These are phyloP conservation scores for Drosophila subpulchrella DNA, from an alignment of 1,140 invertebrate genomes.

Conservation along the genomic window DNA sequence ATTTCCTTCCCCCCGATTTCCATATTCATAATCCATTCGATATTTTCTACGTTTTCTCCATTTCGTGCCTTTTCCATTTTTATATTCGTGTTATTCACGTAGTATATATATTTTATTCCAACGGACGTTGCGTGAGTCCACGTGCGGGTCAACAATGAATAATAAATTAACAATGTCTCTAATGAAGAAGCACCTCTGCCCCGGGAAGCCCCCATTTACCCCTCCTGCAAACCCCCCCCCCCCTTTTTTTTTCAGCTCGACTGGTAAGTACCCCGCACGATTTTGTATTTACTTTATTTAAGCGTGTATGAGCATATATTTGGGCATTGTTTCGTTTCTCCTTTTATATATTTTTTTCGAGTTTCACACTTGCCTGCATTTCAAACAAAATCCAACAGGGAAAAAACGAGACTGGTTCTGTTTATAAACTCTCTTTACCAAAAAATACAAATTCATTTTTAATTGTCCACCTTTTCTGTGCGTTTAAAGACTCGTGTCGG, in stretches of 20 bases:
- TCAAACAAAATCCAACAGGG: constrained; percentile 8
- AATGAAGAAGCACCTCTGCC: constrained; percentile 36
- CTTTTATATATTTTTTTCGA: constrained; percentile 25
- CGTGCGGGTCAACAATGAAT: constrained; percentile 50
- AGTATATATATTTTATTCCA: constrained; percentile 37
- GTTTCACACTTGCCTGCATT: constrained; percentile 47
- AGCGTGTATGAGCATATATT: constrained; percentile 74
- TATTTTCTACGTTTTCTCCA: not conserved
- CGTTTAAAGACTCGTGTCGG: constrained; percentile 32
- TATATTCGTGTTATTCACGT: constrained; percentile 9
- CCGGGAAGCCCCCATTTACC: not conserved
- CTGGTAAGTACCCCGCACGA: constrained; percentile 63
- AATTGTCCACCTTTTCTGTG: constrained; percentile 47
- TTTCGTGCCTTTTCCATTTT: constrained; percentile 17
- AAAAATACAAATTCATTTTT: constrained; percentile 64
- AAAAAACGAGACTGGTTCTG: constrained; percentile 12
- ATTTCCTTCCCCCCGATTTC: constrained; percentile 27
- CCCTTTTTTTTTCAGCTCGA: constrained; percentile 60
- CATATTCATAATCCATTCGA: constrained; percentile 41
- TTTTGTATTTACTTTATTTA: constrained; percentile 53
- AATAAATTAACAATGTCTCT: constrained; percentile 50
- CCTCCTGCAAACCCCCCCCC: not conserved
- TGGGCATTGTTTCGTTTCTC: constrained; percentile 62
- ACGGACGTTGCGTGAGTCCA: constrained; percentile 41
- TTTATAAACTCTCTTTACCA: constrained; percentile 11